Evolutionary conservation across 2,797 vertebrate species (phyloP).

Genomic region (Rhodeus uyekii): DNA sequence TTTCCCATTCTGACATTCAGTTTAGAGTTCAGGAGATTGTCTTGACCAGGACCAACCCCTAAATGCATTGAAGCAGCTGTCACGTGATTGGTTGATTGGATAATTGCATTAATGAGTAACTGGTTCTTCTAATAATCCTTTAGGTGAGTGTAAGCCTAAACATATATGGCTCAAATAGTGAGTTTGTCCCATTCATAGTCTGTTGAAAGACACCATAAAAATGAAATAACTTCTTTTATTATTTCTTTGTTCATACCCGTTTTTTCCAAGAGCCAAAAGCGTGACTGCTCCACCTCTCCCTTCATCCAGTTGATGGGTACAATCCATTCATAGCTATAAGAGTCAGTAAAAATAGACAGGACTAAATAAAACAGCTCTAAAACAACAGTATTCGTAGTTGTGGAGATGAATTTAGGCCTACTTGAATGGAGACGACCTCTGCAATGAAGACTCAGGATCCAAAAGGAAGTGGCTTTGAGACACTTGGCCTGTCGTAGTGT

Average conservation of each 20-base stretch:
- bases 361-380: background rate
- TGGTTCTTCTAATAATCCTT: too few species aligned
- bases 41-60: too few species aligned
- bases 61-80: too few species aligned
- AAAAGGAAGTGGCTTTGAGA: slow-evolving; percentile 86
- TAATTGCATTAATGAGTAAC: too few species aligned
- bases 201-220: background rate
- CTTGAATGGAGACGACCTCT: slow-evolving; percentile 77
- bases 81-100: too few species aligned
- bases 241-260: slow-evolving; percentile 58
- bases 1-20: too few species aligned
- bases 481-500: slow-evolving; percentile 71
- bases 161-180: background rate
- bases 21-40: too few species aligned
- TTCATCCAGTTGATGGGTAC: slow-evolving; percentile 79
- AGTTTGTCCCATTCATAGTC: background rate
- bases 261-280: slow-evolving; percentile 74
- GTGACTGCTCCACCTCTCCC: fast-evolving
- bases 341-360: background rate
- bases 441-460: slow-evolving; percentile 67
- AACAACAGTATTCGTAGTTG: background rate
- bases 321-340: slow-evolving; percentile 83
- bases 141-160: too few species aligned
- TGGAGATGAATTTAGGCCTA: slow-evolving; percentile 59
- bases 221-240: background rate